phyloP scores from a whole-genome alignment of 2,113 vertebrate species.

The Stegostoma tigrinum region DNA sequence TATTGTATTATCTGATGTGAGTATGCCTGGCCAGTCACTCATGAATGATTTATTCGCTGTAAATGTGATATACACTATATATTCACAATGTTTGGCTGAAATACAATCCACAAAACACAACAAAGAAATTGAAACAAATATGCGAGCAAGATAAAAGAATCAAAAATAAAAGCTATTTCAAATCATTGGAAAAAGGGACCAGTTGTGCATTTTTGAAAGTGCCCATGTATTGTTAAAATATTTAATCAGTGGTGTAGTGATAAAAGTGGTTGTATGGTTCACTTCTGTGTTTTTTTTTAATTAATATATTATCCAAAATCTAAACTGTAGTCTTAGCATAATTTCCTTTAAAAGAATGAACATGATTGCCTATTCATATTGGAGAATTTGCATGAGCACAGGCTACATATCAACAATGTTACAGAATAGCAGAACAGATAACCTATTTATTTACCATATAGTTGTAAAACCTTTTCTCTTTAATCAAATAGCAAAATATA shows the following conservation, averaged over 20 bases:
- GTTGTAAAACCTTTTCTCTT: neutral
- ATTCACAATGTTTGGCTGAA: neutral
- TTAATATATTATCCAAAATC: slow-evolving; percentile 55
- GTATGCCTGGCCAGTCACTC: neutral
- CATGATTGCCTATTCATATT: slow-evolving; percentile 63
- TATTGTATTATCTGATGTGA: neutral
- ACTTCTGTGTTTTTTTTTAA: slow-evolving; percentile 59
- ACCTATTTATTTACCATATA: neutral
- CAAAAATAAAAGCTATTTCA: slow-evolving; percentile 49
- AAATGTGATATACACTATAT: neutral
- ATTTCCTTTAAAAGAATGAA: slow-evolving; percentile 46
- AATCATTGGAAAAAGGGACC: slow-evolving; percentile 48
- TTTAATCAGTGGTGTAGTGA: slow-evolving; percentile 56
- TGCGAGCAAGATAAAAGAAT: slow-evolving; percentile 32
- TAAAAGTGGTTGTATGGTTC: slow-evolving; percentile 51
- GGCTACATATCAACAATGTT: slow-evolving; percentile 51
- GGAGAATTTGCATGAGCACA: slow-evolving; percentile 58
- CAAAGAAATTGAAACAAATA: neutral
- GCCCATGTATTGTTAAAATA: slow-evolving; percentile 49
- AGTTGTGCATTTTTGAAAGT: slow-evolving; percentile 44
- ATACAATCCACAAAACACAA: neutral
- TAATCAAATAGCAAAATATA: neutral
- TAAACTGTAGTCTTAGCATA: too few species aligned
- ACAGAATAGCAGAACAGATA: neutral
- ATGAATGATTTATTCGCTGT: neutral